These are phyloP conservation scores for Diplodus puntazzo DNA, from an alignment of 2,797 vertebrate genomes.

Conservation along the genomic window DNA sequence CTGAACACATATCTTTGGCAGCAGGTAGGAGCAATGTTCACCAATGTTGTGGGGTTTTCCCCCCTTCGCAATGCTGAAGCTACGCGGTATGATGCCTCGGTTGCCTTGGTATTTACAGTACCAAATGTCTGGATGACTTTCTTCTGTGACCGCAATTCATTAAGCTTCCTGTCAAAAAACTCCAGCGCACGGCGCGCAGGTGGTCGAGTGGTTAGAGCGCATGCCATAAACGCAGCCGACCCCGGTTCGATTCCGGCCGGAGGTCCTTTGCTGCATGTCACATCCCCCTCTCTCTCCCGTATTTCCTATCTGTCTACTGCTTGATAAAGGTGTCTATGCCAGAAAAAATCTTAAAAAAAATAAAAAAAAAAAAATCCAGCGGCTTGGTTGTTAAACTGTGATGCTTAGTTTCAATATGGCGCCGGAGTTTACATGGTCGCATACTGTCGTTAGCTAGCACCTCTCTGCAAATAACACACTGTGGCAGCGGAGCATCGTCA, in stretches of 20 bases:
- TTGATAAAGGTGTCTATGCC: too few relatives aligned
- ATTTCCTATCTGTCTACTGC: too few relatives aligned
- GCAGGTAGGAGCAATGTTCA: slow-evolving; percentile 16
- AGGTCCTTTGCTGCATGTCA: too few relatives aligned
- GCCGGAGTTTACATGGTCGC: background rate
- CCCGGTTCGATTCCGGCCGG: too few relatives aligned
- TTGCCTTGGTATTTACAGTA: background rate
- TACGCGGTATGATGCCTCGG: background rate
- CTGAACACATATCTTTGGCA: slow-evolving; percentile 14
- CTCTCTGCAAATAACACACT: background rate
- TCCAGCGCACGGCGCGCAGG: too few relatives aligned
- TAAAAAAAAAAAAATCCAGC: background rate
- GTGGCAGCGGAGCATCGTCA: background rate
- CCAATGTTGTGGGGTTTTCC: slow-evolving; percentile 2
- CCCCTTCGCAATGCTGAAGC: background rate
- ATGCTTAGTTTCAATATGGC: background rate
- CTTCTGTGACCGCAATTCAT: background rate
- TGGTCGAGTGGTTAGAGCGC: too few relatives aligned
- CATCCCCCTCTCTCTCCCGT: too few relatives aligned
- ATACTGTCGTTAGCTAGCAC: background rate
- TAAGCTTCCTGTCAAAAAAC: background rate
- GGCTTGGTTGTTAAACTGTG: background rate
- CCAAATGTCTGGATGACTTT: background rate
- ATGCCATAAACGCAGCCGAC: too few relatives aligned
- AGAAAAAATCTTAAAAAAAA: too few relatives aligned